Evolutionary conservation across 1,140 invertebrate species (phyloP), one percentile per base, ranked within the genome.

Genomic region (Caenorhabditis remanei): DNA sequence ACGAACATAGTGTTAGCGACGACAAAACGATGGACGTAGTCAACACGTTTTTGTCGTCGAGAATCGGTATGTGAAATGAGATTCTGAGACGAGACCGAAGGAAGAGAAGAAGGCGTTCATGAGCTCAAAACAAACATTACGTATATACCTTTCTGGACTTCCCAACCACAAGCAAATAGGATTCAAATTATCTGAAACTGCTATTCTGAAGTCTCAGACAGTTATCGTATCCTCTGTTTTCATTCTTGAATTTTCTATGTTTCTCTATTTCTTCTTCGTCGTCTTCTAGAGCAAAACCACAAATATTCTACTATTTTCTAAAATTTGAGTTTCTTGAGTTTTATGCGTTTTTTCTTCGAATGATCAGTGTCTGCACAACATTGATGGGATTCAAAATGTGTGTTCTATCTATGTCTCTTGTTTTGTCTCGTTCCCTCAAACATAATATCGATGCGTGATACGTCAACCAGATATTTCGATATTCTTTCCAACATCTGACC

Each of bases 61-160:
- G 40, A 71, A 71, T 71, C 65, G 65, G 65, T 71, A 71, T 71
- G 2, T 19, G 41, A n/a, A 71, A 71, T 46, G 65, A 16, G 65
- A 16, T 71, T 63, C 14, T 63, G 61, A 58, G 55, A 58, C n/a
- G 4, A 19, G n/a, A 32, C 0, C 32, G 32, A 32, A 32, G 32
- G 24, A 63, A 32, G n/a, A 63, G 9, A 9, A 63, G 58, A 32
- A 3, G 56, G n/a, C 56, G n/a, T 63, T 63, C 24, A 8, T 4
- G 5, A 11, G 24, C 19, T 63, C 61, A 13, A 13, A 9, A 63
- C 21, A 63, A 40, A 32, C 14, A 2, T 21, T 50, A 50, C 4
- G 1, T 32, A 32, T 0, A 58, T 19, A n/a, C 0, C 14, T 2
- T 5, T 19, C n/a, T 58, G 55, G 55, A 14, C 0, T n/a, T 58